These are phyloP conservation scores for Antennarius striatus DNA, from an alignment of 2,113 vertebrate genomes.

Conservation along the genomic window DNA sequence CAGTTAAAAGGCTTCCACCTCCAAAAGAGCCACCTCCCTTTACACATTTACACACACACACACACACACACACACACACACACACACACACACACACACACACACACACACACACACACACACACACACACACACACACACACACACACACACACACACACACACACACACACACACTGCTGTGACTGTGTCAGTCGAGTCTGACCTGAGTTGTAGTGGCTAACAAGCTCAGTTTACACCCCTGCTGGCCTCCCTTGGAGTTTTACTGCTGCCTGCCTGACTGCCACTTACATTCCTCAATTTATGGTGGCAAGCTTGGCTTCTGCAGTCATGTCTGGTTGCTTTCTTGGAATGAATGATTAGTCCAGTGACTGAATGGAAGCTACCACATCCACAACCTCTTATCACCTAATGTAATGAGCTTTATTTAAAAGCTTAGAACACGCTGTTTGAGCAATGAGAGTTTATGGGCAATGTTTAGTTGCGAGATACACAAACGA, in stretches of 20 bases:
- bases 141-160: slow-evolving; percentile 14
- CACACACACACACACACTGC: slow-evolving; percentile 19
- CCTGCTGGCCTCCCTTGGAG: slow-evolving; percentile 65
- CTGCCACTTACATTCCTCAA: slow-evolving; percentile 75
- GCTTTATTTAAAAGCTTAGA: slow-evolving; percentile 41
- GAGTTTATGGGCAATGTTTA: slow-evolving; percentile 37
- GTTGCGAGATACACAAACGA: slow-evolving; percentile 41
- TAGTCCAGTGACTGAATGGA: slow-evolving; percentile 49
- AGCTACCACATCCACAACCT: slow-evolving; percentile 19
- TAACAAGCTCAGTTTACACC: slow-evolving; percentile 77
- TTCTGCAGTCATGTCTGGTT: slow-evolving; percentile 64
- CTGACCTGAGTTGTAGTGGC: slow-evolving; percentile 58
- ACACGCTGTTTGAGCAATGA: slow-evolving; percentile 24
- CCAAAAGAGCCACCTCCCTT: slow-evolving; percentile 60
- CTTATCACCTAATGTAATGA: slow-evolving; percentile 51
- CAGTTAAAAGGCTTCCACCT: slow-evolving; percentile 52
- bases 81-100: slow-evolving; percentile 12
- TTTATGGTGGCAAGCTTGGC: slow-evolving; percentile 72
- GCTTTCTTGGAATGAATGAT: slow-evolving; percentile 65
- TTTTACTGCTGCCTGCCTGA: slow-evolving; percentile 70
- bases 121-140: slow-evolving; percentile 16
- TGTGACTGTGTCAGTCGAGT: slow-evolving; percentile 47
- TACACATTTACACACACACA: slow-evolving; percentile 27
- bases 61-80: slow-evolving; percentile 20
- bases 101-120: slow-evolving; percentile 20